Evolutionary conservation across 1,140 invertebrate species (phyloP), one percentile per base, ranked within the genome.

Genomic region (Microvelia longipes): DNA sequence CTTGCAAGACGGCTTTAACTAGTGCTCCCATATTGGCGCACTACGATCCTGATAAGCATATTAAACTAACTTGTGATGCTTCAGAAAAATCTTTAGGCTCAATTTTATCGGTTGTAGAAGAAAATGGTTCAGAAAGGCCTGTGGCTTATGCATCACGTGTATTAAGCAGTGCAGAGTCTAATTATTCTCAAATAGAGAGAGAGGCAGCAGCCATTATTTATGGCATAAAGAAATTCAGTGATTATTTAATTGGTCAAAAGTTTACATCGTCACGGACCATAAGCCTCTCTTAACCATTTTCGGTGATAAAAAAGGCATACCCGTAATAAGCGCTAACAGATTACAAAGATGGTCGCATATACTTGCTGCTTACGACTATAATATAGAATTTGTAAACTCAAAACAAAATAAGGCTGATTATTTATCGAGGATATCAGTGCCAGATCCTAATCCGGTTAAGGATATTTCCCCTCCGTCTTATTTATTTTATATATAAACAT

Each of bases 131-230:
- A 1, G 78, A 81, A 72, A 68, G 70, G 69, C 79, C 80, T 25
- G 79, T 85, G 65, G 76, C 77, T 11, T 82, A 75, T 75, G 79
- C 77, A 14, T 84, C 82, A 14, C 71, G 79, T 66, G 76, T 77
- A 1, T 74, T 85, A 29, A 75, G 74, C 19, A 63, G 73, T 28
- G 73, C 80, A 2, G 79, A 85, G 72, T 72, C 75, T 73, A 82
- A 80, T 69, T 83, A 85, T 66, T 71, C 78, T 13, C 80, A 82
- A 71, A 80, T 83, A 28, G 81, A 87, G 30, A 83, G 80, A 73
- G 83, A 87, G 77, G 81, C 80, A 5, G 72, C 82, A 24, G 78
- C 79, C 0, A 79, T 86, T 14, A 71, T 84, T 1, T 85, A 77
- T 74, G 80, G 78, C 2, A 77, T 86, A 1, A 78, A 79, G 69